Conservation (phyloP, 2,888 invertebrate genomes). For the Punctoribates punctum region DNA sequence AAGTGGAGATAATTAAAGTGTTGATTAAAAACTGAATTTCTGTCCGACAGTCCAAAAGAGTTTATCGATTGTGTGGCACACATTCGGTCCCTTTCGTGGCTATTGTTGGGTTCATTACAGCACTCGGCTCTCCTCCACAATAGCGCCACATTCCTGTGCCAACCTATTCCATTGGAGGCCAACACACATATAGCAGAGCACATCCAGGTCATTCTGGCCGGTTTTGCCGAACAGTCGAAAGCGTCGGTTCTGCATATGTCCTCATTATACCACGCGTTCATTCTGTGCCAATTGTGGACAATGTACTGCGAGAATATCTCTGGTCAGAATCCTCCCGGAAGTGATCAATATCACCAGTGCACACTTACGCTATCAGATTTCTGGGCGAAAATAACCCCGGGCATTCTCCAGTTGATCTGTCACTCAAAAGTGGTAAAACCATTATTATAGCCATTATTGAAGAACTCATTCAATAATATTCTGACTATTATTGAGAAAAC, state of each 20-base stretch:
- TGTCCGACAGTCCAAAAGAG: slow-evolving; percentile 70
- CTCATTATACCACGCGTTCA: slow-evolving; percentile 93
- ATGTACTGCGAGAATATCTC: slow-evolving; percentile 91
- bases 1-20: neutral
- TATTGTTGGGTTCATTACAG: slow-evolving; percentile 88
- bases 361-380: slow-evolving; percentile 79
- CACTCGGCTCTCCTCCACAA: slow-evolving; percentile 67
- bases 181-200: slow-evolving; percentile 96
- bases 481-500: slow-evolving; percentile 37
- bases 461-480: slow-evolving; percentile 27
- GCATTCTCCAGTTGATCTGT: slow-evolving; percentile 83
- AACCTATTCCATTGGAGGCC: slow-evolving; percentile 91
- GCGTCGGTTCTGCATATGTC: slow-evolving; percentile 90
- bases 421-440: slow-evolving; percentile 81
- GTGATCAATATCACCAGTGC: slow-evolving; percentile 53
- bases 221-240: slow-evolving; percentile 93
- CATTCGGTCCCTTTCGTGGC: slow-evolving; percentile 90
- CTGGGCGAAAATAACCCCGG: slow-evolving; percentile 97
- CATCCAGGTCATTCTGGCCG: slow-evolving; percentile 90
- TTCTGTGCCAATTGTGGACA: slow-evolving; percentile 97
- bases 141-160: slow-evolving; percentile 51
- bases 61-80: slow-evolving; percentile 92
- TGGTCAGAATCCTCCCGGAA: slow-evolving; percentile 59
- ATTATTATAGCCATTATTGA: neutral
- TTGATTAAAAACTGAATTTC: neutral